A percentile compares a stretch with the other conserved stretches of the same genome.
These are phyloP conservation scores for Meganola albula DNA, from an alignment of 2,888 invertebrate species.

Conservation along the genomic window DNA sequence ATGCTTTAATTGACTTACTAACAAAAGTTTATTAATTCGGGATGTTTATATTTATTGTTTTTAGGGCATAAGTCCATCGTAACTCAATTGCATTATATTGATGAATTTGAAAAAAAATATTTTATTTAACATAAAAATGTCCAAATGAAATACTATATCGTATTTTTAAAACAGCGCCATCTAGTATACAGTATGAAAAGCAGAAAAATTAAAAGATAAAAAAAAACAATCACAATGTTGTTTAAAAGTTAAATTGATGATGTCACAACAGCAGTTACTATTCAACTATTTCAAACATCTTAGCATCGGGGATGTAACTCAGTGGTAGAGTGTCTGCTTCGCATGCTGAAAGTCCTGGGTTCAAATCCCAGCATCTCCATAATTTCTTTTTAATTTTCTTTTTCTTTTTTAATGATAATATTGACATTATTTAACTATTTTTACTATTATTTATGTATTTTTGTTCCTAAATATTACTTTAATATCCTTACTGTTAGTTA, in stretches of 20 bases:
- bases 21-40: too few relatives aligned
- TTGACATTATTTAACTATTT: background rate
- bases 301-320: slow-evolving; percentile 65
- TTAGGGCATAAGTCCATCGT: too few relatives aligned
- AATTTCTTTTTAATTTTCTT: background rate
- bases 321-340: slow-evolving; percentile 81
- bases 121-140: too few relatives aligned
- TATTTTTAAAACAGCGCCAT: slow-evolving; percentile 48
- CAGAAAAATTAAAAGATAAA: too few relatives aligned
- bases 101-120: too few relatives aligned
- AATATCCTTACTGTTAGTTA: slow-evolving; percentile 18
- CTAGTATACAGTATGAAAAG: slow-evolving; percentile 34
- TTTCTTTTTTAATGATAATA: background rate
- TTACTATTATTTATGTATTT: too few relatives aligned
- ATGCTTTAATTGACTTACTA: too few relatives aligned
- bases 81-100: too few relatives aligned
- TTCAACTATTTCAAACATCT: slow-evolving; percentile 10
- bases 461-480: background rate
- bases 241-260: background rate
- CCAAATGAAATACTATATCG: too few relatives aligned
- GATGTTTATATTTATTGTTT: too few relatives aligned
- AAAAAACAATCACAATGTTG: background rate
- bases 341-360: slow-evolving; percentile 82
- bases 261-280: background rate
- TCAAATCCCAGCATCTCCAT: slow-evolving; percentile 81